phyloP scores from a whole-genome alignment of 2,888 invertebrate species.

The Uropetala carovei region DNA sequence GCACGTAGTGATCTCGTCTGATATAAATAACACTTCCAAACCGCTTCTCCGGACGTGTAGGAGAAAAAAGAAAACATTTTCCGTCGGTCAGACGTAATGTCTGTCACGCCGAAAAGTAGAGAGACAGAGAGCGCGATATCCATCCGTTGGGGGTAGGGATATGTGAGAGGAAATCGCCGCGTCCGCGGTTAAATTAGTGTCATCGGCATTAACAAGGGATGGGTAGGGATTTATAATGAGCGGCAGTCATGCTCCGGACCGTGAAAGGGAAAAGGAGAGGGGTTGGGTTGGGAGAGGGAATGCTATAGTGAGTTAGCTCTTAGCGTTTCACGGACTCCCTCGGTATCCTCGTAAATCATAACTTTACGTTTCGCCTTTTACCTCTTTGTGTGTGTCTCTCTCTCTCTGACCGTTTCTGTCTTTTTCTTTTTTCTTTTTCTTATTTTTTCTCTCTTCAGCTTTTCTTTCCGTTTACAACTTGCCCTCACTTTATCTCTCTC shows the following conservation, averaged over 20 bases:
- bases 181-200: conserved; percentile 52
- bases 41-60: too few relatives aligned
- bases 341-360: neutral
- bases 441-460: too few relatives aligned
- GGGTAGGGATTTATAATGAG: conserved; percentile 41
- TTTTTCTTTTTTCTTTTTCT: too few relatives aligned
- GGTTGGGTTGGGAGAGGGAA: neutral
- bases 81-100: too few relatives aligned
- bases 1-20: too few relatives aligned
- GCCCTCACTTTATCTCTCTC: too few relatives aligned
- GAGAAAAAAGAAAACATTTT: too few relatives aligned
- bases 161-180: neutral
- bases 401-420: too few relatives aligned
- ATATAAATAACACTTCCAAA: too few relatives aligned
- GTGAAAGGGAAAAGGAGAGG: neutral
- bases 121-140: neutral
- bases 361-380: neutral
- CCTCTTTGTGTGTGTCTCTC: neutral
- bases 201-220: conserved; percentile 33
- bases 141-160: neutral
- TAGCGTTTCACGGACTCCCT: neutral
- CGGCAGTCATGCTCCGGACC: neutral
- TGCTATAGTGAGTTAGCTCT: too few relatives aligned
- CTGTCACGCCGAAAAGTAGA: too few relatives aligned
- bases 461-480: too few relatives aligned